These are phyloP conservation scores for Puffinus mauretanicus DNA, from an alignment of 2,113 vertebrate species.

Conservation along the genomic window DNA sequence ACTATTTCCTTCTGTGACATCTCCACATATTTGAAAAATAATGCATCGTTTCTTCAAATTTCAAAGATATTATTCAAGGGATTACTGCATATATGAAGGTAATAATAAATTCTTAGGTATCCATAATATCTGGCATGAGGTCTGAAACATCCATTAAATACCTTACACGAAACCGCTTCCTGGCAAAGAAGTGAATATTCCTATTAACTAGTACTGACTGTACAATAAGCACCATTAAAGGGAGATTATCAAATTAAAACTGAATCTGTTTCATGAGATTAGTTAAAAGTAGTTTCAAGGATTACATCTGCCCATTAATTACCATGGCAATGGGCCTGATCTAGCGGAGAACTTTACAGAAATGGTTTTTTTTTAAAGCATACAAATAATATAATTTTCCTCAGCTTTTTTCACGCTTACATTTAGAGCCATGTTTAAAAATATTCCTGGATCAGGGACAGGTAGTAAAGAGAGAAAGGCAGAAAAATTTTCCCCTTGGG, in stretches of 20 bases:
- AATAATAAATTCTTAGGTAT: conserved; percentile 5
- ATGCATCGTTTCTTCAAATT: neutral
- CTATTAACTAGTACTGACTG: neutral
- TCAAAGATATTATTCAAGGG: neutral
- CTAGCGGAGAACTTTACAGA: neutral
- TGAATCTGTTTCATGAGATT: conserved; percentile 8
- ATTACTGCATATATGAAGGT: neutral
- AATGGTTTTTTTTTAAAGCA: neutral
- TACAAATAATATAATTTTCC: neutral
- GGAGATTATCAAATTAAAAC: conserved; percentile 30
- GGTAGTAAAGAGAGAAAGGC: neutral
- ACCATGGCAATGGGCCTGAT: neutral
- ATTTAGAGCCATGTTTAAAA: neutral
- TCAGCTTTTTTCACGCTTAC: neutral
- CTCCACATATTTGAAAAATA: neutral
- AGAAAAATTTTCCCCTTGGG: neutral
- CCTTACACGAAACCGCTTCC: neutral
- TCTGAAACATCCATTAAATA: conserved; percentile 10
- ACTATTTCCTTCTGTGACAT: neutral
- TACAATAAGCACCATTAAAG: neutral
- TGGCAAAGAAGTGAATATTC: neutral
- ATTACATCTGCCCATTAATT: conserved; percentile 1
- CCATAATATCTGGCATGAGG: neutral
- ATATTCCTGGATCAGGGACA: neutral
- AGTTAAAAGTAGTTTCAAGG: conserved; percentile 39